Percentiles rank a stretch among this genome's conserved stretches.
Conservation (phyloP, 2,888 invertebrate species). For the Resseliella maxima region DNA sequence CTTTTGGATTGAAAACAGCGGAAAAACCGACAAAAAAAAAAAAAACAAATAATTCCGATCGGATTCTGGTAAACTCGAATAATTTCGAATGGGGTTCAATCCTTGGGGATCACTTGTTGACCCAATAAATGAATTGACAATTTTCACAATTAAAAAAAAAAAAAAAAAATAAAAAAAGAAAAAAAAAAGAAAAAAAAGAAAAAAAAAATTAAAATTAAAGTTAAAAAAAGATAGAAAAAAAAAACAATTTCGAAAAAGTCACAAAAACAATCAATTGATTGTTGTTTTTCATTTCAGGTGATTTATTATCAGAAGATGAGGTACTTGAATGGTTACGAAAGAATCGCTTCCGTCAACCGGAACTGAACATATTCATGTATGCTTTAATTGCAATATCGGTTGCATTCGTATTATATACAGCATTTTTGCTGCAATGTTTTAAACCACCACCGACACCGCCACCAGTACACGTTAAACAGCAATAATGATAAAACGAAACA, state of each 20-base stretch:
- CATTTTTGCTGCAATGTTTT: constrained; percentile 90
- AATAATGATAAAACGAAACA: constrained; percentile 35
- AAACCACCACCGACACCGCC: constrained; percentile 77
- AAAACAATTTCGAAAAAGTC: too few relatives aligned
- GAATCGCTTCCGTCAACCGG: constrained; percentile 92
- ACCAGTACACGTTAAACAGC: constrained; percentile 66
- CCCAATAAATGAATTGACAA: too few relatives aligned
- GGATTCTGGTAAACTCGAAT: too few relatives aligned
- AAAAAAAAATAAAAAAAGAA: constrained; percentile 56
- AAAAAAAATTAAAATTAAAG: too few relatives aligned
- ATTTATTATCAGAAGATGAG: constrained; percentile 84
- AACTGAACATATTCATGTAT: constrained; percentile 94
- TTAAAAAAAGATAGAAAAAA: too few relatives aligned
- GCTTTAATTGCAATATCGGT: constrained; percentile 86
- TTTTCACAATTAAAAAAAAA: not conserved
- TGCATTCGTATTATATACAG: constrained; percentile 89
- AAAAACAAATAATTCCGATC: too few relatives aligned
- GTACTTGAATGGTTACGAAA: constrained; percentile 93
- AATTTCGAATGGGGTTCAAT: too few relatives aligned
- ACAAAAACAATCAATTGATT: constrained; percentile 56
- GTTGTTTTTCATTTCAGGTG: constrained; percentile 72
- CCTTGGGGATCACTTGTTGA: too few relatives aligned
- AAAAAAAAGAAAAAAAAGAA: too few relatives aligned
- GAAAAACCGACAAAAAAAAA: too few relatives aligned
- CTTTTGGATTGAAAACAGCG: not conserved